Evolutionary conservation across 2,113 vertebrate species (phyloP).

Genomic region (Saguinus midas): DNA sequence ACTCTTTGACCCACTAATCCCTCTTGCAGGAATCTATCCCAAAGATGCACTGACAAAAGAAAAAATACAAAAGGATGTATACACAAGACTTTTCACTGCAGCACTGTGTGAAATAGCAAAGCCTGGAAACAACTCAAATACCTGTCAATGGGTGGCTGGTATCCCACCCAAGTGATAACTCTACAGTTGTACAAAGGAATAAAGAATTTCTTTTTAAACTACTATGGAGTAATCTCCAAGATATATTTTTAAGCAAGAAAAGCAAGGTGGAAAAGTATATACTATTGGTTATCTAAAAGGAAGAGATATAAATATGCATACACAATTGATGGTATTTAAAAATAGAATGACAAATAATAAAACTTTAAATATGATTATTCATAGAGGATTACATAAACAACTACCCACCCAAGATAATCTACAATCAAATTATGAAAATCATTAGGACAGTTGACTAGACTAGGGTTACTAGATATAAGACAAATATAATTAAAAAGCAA

Average conservation of each 20-base stretch:
- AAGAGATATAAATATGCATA: background rate
- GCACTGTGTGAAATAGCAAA: background rate
- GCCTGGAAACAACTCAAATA: background rate
- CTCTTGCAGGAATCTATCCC: background rate
- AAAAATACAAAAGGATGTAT: background rate
- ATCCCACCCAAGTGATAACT: too few relatives aligned
- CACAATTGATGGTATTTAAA: background rate
- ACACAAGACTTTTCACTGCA: background rate
- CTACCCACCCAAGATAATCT: background rate
- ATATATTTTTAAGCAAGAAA: too few relatives aligned
- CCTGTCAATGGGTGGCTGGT: too few relatives aligned
- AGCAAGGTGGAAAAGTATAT: background rate
- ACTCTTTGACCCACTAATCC: background rate
- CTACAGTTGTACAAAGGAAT: too few relatives aligned
- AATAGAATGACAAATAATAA: background rate
- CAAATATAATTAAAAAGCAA: background rate
- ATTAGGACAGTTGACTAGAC: background rate
- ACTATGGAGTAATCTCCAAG: too few relatives aligned
- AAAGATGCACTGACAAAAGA: background rate
- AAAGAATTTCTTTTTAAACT: too few relatives aligned
- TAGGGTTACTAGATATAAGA: background rate
- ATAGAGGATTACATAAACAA: background rate
- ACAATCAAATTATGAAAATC: background rate
- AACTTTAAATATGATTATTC: background rate
- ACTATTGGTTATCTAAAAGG: background rate